Conservation (phyloP, 2,797 vertebrate species). For the Phyllotis vaccarum region DNA sequence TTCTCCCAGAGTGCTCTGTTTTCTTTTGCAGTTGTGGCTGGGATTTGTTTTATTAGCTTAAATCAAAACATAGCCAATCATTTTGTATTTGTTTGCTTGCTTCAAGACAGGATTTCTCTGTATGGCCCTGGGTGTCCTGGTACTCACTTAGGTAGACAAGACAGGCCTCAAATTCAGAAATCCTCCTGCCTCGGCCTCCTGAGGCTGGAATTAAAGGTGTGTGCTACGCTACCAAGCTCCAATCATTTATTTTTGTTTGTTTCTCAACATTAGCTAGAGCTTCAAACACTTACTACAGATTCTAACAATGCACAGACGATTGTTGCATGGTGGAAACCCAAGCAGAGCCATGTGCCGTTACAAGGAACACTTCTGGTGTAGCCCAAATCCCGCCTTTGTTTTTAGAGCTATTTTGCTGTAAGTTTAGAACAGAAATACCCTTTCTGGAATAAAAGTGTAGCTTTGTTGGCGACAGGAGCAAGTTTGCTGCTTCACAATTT, state of each 20-base stretch:
- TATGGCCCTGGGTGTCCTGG: neutral
- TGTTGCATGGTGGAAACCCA: slow-evolving; percentile 83
- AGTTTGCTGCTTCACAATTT: slow-evolving; percentile 90
- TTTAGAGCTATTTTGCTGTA: slow-evolving; percentile 87
- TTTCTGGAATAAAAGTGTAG: slow-evolving; percentile 88
- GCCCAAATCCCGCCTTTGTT: slow-evolving; percentile 87
- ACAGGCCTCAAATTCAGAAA: neutral
- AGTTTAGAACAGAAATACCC: slow-evolving; percentile 89
- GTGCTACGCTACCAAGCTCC: rapidly evolving
- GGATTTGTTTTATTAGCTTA: slow-evolving; percentile 81
- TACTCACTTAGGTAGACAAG: neutral
- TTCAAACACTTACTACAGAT: slow-evolving; percentile 80
- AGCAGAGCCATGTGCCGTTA: slow-evolving; percentile 81
- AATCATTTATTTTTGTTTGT: neutral
- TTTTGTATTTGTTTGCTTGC: neutral
- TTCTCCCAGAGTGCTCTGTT: slow-evolving; percentile 54
- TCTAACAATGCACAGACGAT: slow-evolving; percentile 83
- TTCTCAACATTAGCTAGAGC: slow-evolving; percentile 69
- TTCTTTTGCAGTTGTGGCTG: slow-evolving; percentile 65
- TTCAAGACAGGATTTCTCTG: neutral
- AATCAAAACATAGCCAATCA: slow-evolving; percentile 72
- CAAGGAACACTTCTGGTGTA: slow-evolving; percentile 86
- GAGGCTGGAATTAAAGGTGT: neutral
- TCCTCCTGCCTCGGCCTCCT: neutral
- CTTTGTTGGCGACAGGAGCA: slow-evolving; percentile 88